Base-by-base conservation (phyloP, 2,113 vertebrate species). In the Bos indicus region DNA sequence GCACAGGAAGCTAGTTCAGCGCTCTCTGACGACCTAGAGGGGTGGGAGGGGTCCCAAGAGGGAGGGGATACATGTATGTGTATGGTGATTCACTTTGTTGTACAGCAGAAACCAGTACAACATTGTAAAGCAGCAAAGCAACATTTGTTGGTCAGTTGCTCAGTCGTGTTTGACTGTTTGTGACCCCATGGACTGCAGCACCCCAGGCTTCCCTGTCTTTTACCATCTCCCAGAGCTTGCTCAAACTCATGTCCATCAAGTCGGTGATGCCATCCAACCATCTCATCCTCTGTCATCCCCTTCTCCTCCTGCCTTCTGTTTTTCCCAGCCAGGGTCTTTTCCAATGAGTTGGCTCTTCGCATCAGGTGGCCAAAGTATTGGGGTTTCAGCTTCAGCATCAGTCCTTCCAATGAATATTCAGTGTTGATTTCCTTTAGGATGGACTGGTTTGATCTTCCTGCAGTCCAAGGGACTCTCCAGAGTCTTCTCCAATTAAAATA, bases 131-230 rank as follows among this genome's bases (percentile, higher is more conserved):
- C 36, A 25, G 13, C 12, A 30, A 60, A 60, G 12, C 60, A 62
- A 15, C 12, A 13, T 25, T 36, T 36, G 64, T 71, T 71, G 64
- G 17, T 36, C 64, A 71, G 17, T 36, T 2, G 4, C 64, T 36
- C 64, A 71, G 64, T 71, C 0, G 4, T 71, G n/a, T 71, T 5
- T 11, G 9, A 71, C n/a, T 71, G 1, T 67, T 19, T n/a, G n/a
- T 23, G 19, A 36, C 9, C n/a, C n/a, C n/a, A 23, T 23, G 64
- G n/a, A 23, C 64, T 36, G n/a, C 19, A 36, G 64, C 64, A 10
- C 0, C 0, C n/a, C n/a, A 11, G n/a, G 9, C 64, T 11, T 21
- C n/a, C n/a, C n/a, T 36, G n/a, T 36, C 64, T 17, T 6, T 36
- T 17, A 71, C 64, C n/a, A 21, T 21, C 64, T 71, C n/a, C 64